Percentiles rank a stretch among this genome's conserved stretches.
Conservation (phyloP, 92 coral and sea anemone genomes). For the Diadumene lineata region DNA sequence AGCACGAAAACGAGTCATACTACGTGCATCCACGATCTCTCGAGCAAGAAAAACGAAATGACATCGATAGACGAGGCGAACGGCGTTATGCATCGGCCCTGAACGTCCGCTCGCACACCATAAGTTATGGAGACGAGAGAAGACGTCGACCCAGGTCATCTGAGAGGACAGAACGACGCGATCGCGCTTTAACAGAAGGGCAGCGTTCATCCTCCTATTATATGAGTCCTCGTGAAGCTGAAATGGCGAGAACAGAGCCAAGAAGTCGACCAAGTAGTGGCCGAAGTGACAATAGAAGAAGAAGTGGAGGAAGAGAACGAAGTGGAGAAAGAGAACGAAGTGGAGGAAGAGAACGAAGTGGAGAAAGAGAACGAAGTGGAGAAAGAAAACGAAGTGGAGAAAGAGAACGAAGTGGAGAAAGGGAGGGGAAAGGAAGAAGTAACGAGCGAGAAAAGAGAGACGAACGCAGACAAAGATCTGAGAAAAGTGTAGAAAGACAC, state of each 20-base stretch:
- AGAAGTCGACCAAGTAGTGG: neutral
- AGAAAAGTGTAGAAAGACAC: neutral
- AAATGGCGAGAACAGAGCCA: constrained; percentile 1
- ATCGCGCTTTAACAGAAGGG: neutral
- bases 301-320: neutral
- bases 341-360: neutral
- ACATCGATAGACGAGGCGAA: neutral
- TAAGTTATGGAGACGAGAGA: neutral
- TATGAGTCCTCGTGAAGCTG: constrained; percentile 6
- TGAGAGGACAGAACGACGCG: neutral
- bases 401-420: neutral
- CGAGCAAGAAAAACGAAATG: neutral
- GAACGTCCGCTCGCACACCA: neutral
- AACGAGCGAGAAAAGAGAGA: neutral
- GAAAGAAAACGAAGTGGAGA: neutral
- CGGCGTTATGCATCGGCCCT: neutral
- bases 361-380: neutral
- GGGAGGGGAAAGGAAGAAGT: neutral
- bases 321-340: neutral
- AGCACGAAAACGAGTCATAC: neutral
- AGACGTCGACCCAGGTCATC: constrained; percentile 2
- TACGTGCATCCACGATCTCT: constrained; percentile 2
- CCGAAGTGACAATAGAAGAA: neutral
- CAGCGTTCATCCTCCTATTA: constrained; percentile 11
- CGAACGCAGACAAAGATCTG: neutral